Conservation (phyloP, 2,797 vertebrate species). For the Paguma larvata region DNA sequence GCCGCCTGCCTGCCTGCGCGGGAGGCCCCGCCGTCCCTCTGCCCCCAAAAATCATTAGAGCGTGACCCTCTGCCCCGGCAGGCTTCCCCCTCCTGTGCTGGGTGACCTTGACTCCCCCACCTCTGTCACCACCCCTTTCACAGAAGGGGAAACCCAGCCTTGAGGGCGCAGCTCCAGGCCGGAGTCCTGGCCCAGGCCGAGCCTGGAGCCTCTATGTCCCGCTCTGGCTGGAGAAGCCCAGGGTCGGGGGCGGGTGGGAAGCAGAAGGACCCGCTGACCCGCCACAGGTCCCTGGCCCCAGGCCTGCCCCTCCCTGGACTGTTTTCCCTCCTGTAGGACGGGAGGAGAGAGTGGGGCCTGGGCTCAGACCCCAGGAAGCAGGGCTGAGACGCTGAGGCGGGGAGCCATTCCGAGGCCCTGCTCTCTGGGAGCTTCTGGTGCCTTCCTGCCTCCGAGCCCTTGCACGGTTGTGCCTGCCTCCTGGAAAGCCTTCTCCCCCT, state of each 20-base stretch:
- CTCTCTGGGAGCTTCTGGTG: neutral
- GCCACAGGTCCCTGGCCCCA: fast-evolving
- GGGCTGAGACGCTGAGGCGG: neutral
- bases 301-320: neutral
- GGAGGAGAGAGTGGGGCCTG: conserved; percentile 81
- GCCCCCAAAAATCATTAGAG: neutral
- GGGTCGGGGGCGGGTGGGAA: neutral
- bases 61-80: neutral
- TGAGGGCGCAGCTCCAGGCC: neutral
- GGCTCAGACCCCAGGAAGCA: neutral
- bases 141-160: neutral
- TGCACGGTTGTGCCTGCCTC: neutral
- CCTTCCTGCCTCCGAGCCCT: neutral
- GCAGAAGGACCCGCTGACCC: neutral
- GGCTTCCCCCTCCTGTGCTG: neutral
- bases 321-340: conserved; percentile 47
- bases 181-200: neutral
- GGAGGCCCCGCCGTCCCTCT: neutral
- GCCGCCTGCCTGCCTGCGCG: neutral
- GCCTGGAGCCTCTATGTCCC: neutral
- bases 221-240: no score
- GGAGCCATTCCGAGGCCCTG: neutral
- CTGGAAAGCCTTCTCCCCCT: neutral
- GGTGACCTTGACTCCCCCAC: neutral
- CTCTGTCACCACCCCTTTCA: neutral